Evolutionary conservation across 1,140 invertebrate genomes (phyloP).

Genomic region (Nephotettix cincticeps): DNA sequence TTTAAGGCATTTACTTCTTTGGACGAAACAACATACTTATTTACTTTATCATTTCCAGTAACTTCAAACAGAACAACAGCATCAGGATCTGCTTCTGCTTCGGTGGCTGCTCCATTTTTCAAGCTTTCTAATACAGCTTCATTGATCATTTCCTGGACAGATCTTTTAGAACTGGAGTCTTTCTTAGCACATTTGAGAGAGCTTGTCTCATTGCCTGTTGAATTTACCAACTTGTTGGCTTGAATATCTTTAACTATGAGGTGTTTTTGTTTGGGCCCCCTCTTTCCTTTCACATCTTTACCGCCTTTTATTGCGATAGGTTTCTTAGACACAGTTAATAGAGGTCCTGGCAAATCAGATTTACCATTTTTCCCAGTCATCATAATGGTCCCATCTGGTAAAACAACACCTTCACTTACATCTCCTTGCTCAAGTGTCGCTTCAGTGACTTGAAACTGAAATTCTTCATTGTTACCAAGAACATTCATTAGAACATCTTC

Average conservation of each 20-base stretch:
- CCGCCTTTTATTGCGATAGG: conserved; percentile 7
- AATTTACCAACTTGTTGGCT: neutral
- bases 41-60: conserved; percentile 39
- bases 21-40: conserved; percentile 41
- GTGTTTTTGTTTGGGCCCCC: conserved; percentile 3
- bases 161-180: neutral
- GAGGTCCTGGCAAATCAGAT: conserved; percentile 23
- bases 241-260: conserved; percentile 36
- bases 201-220: conserved; percentile 11
- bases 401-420: conserved; percentile 28
- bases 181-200: neutral
- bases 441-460: conserved; percentile 56
- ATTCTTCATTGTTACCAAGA: conserved; percentile 54
- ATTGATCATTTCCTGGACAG: conserved; percentile 30
- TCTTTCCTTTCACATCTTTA: neutral
- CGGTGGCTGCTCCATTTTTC: conserved; percentile 28
- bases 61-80: conserved; percentile 41
- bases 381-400: conserved; percentile 27
- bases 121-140: conserved; percentile 34
- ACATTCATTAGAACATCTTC: conserved; percentile 54
- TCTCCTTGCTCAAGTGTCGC: conserved; percentile 30
- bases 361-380: conserved; percentile 27
- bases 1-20: conserved; percentile 40
- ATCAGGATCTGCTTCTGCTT: conserved; percentile 39
- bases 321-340: conserved; percentile 13